phyloP scores from a whole-genome alignment of 35 echinoderm and acorn worm species.

The Amphiura filiformis region DNA sequence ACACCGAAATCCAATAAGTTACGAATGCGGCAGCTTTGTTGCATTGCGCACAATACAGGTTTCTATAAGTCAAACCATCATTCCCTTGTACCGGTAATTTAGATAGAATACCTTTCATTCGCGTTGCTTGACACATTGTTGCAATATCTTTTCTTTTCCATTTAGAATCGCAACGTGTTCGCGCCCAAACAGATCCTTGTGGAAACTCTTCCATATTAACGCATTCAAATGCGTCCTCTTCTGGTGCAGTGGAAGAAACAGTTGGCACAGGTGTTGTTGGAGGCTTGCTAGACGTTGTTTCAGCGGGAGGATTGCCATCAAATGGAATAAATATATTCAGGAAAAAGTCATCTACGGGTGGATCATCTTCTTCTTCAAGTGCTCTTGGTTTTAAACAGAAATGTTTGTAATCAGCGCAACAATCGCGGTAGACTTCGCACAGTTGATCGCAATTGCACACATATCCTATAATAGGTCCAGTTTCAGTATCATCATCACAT shows the following conservation, averaged over 20 bases:
- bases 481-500: neutral
- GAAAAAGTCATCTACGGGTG: neutral
- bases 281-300: neutral
- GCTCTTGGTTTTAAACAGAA: neutral
- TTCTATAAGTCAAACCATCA: slow-evolving; percentile 63
- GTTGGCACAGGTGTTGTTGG: neutral
- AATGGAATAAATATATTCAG: neutral
- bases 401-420: neutral
- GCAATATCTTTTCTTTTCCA: slow-evolving; percentile 32
- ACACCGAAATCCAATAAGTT: slow-evolving; percentile 48
- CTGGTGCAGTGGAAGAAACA: neutral
- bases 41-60: slow-evolving; percentile 73
- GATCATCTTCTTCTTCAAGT: neutral
- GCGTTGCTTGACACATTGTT: slow-evolving; percentile 19
- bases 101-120: slow-evolving; percentile 29
- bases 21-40: slow-evolving; percentile 2
- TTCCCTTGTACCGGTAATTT: slow-evolving; percentile 50
- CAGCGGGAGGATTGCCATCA: neutral
- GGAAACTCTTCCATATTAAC: slow-evolving; percentile 29
- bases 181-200: slow-evolving; percentile 28
- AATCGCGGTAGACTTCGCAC: neutral
- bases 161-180: slow-evolving; percentile 9
- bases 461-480: neutral
- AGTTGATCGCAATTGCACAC: neutral
- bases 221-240: slow-evolving; percentile 21